A percentile compares a stretch with the other conserved stretches of the same genome.
These are phyloP conservation scores for Siderastrea radians DNA, from an alignment of 92 coral and sea anemone genomes.

Conservation along the genomic window DNA sequence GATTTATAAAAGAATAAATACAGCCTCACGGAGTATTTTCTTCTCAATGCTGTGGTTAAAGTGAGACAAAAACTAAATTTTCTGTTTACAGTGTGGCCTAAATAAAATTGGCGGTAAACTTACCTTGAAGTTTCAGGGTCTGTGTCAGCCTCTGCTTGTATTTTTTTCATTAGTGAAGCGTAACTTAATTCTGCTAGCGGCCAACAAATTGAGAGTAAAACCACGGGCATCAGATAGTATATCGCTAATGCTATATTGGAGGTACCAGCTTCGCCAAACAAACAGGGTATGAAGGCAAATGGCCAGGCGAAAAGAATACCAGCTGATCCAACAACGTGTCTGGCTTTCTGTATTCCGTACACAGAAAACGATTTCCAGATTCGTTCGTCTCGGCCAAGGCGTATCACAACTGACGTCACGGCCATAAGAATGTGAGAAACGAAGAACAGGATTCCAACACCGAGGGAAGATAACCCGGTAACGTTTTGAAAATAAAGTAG, in stretches of 20 bases:
- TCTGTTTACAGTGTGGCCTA: no score
- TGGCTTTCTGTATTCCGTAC: constrained; percentile 51
- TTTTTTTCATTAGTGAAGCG: constrained; percentile 24
- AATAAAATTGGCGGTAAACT: neutral
- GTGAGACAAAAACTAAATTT: no score
- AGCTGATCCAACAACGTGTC: constrained; percentile 68
- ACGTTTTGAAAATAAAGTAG: constrained; percentile 61
- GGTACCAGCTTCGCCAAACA: constrained; percentile 41
- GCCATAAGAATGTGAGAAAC: constrained; percentile 70
- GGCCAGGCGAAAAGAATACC: constrained; percentile 79
- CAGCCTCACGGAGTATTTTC: neutral
- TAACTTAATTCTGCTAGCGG: constrained; percentile 60
- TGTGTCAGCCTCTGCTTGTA: constrained; percentile 22
- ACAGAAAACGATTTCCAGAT: constrained; percentile 30
- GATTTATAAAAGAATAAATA: neutral
- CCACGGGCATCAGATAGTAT: constrained; percentile 57
- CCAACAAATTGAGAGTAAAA: constrained; percentile 61
- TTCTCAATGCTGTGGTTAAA: neutral
- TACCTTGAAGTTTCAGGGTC: constrained; percentile 26
- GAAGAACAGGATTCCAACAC: constrained; percentile 66
- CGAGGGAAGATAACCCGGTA: constrained; percentile 38
- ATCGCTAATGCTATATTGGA: constrained; percentile 28
- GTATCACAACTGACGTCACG: constrained; percentile 29
- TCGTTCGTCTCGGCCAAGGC: constrained; percentile 32
- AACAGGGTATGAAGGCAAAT: constrained; percentile 65